phyloP scores from a whole-genome alignment of 2,888 invertebrate genomes.

The Bombylius discolor region DNA sequence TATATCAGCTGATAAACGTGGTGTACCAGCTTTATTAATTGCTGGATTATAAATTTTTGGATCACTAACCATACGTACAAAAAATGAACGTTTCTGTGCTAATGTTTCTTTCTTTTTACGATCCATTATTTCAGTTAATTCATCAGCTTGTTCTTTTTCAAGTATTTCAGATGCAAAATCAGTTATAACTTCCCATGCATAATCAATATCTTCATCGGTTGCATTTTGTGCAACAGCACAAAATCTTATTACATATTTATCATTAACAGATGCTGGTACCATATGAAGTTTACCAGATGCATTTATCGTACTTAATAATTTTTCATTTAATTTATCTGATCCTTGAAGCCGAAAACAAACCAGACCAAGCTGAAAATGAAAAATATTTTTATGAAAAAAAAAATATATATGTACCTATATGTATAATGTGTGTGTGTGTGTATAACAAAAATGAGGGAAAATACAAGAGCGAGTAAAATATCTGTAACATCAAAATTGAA shows the following conservation, averaged over 20 bases:
- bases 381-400: no score
- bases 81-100: conserved; percentile 87
- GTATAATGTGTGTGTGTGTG: no score
- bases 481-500: no score
- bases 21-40: conserved; percentile 62
- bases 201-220: conserved; percentile 67
- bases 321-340: conserved; percentile 71
- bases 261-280: conserved; percentile 87
- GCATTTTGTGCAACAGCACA: conserved; percentile 88
- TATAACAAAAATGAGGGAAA: no score
- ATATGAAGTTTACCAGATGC: conserved; percentile 92
- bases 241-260: conserved; percentile 84
- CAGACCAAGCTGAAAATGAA: conserved; percentile 55
- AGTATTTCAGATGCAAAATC: conserved; percentile 69
- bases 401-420: no score
- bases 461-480: no score
- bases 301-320: conserved; percentile 80
- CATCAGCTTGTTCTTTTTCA: conserved; percentile 54
- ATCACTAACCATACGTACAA: conserved; percentile 95
- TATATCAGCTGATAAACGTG: conserved; percentile 34
- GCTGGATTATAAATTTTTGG: conserved; percentile 92
- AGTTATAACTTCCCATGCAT: conserved; percentile 72
- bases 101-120: conserved; percentile 65
- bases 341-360: conserved; percentile 85
- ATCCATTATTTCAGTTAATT: conserved; percentile 59